Evolutionary conservation across 2,797 vertebrate species (phyloP).

Genomic region (Netta rufina): DNA sequence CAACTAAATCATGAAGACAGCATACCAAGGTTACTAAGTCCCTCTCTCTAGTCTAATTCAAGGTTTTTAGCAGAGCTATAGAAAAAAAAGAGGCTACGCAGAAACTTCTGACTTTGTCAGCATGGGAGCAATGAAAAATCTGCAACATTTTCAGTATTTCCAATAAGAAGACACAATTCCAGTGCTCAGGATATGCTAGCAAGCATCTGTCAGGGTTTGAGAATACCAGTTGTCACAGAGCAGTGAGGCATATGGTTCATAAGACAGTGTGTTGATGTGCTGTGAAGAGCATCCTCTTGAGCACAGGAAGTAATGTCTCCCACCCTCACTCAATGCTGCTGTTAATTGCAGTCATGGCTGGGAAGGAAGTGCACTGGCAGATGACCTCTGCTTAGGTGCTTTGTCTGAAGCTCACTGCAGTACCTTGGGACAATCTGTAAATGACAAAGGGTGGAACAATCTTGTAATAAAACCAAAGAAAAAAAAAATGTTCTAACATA

Average conservation of each 20-base stretch:
- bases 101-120: background rate
- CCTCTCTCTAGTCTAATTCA: background rate
- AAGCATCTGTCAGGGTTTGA: conserved; percentile 46
- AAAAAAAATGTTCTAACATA: background rate
- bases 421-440: background rate
- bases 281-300: conserved; percentile 42
- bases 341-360: background rate
- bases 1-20: background rate
- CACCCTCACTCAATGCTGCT: background rate
- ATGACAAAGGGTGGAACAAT: background rate
- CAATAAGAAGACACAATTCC: background rate
- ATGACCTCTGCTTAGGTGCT: background rate
- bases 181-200: conserved; percentile 9
- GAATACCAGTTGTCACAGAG: conserved; percentile 6
- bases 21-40: background rate
- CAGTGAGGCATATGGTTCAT: conserved; percentile 41
- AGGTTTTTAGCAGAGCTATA: background rate
- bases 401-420: background rate
- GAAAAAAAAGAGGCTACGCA: background rate
- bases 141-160: background rate
- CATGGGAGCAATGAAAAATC: background rate
- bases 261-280: conserved; percentile 45
- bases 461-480: background rate
- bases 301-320: background rate
- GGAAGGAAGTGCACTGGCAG: background rate